Conservation (phyloP, 1,140 invertebrate genomes). For the Lanistes nyassanus region DNA sequence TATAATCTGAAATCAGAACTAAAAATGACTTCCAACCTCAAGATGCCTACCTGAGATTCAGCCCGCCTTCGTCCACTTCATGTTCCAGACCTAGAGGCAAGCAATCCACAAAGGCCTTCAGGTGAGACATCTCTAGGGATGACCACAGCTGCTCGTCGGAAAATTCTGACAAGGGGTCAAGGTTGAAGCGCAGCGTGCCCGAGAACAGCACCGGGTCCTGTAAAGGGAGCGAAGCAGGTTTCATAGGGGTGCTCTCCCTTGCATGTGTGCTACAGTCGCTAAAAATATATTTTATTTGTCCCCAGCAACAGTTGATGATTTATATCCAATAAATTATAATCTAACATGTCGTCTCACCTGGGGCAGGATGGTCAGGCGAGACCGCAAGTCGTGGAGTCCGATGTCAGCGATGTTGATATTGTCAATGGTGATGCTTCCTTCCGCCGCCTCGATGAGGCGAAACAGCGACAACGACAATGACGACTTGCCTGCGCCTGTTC, state of each 20-base stretch:
- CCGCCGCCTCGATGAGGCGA: constrained; percentile 19
- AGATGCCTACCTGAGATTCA: constrained; percentile 63
- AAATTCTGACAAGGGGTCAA: constrained; percentile 84
- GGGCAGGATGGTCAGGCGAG: constrained; percentile 15
- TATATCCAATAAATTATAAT: too few relatives aligned
- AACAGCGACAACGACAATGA: constrained; percentile 24
- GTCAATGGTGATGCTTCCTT: constrained; percentile 21
- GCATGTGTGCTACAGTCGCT: too few relatives aligned
- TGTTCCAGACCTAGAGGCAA: constrained; percentile 55
- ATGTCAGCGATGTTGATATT: constrained; percentile 13
- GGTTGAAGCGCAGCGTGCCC: constrained; percentile 81
- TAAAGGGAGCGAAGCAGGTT: background rate
- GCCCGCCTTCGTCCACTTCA: constrained; percentile 65
- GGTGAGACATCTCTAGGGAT: constrained; percentile 78
- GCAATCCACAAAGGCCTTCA: constrained; percentile 59
- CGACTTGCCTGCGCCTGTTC: constrained; percentile 25
- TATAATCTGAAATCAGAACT: too few relatives aligned
- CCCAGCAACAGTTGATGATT: background rate
- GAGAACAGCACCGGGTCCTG: constrained; percentile 84
- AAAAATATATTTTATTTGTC: background rate
- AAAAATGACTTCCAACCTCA: background rate
- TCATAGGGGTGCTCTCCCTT: background rate
- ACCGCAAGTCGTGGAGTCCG: constrained; percentile 19
- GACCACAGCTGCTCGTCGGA: constrained; percentile 77
- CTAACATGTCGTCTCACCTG: too few relatives aligned